Percentiles rank a stretch among this genome's conserved stretches.
phyloP scores from a whole-genome alignment of 2,888 invertebrate species.

The Drymonia ruficornis region DNA sequence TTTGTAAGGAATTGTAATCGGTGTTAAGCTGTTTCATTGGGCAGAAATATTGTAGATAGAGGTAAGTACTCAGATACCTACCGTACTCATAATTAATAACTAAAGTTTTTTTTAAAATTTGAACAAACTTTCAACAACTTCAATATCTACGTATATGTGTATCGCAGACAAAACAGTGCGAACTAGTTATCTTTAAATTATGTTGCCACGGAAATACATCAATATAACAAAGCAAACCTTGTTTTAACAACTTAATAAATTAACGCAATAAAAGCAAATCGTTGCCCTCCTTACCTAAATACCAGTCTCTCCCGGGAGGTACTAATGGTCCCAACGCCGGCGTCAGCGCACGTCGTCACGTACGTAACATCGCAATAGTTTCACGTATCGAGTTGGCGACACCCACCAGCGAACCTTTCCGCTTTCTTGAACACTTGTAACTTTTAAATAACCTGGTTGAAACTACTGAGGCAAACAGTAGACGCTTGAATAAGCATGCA shows the following conservation, averaged over 20 bases:
- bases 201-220: not conserved
- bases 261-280: conserved; percentile 15
- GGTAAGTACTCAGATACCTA: too few relatives aligned
- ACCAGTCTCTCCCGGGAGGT: conserved; percentile 37
- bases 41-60: too few relatives aligned
- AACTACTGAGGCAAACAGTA: conserved; percentile 12
- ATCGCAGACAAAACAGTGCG: too few relatives aligned
- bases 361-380: conserved; percentile 45
- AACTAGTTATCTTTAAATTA: too few relatives aligned
- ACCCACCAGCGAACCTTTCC: conserved; percentile 55
- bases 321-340: conserved; percentile 25
- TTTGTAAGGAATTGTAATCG: too few relatives aligned
- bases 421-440: conserved; percentile 54
- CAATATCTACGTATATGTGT: too few relatives aligned
- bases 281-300: conserved; percentile 50
- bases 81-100: too few relatives aligned
- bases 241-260: not conserved
- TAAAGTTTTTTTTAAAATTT: too few relatives aligned
- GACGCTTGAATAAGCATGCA: conserved; percentile 4
- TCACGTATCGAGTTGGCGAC: conserved; percentile 53
- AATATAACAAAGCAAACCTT: not conserved
- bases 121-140: too few relatives aligned
- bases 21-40: too few relatives aligned
- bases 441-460: conserved; percentile 29
- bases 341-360: conserved; percentile 43